A percentile compares a stretch with the other conserved stretches of the same genome.
These are phyloP conservation scores for Lycopodina hypogea DNA, from an alignment of 37 sponge, comb jelly and placozoan species.

Conservation along the genomic window DNA sequence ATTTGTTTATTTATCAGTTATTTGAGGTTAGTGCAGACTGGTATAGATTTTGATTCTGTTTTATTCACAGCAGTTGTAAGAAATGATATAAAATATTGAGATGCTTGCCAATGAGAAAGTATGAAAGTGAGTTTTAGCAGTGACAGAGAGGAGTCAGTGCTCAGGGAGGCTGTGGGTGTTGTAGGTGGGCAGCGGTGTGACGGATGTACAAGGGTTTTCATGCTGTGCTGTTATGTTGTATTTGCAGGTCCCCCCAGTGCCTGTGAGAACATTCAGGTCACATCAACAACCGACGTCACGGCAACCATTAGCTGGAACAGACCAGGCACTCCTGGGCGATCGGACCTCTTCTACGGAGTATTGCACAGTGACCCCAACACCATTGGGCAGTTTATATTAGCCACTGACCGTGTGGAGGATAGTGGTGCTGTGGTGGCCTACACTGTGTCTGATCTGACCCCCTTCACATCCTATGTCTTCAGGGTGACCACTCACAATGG, in stretches of 20 bases:
- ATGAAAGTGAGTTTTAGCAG: too few species aligned
- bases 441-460: background rate
- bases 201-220: background rate
- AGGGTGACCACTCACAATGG: conserved; percentile 26
- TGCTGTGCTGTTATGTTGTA: background rate
- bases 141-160: too few species aligned
- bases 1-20: too few species aligned
- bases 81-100: too few species aligned
- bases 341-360: conserved; percentile 20
- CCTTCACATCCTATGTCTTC: background rate
- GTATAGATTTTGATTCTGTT: too few species aligned
- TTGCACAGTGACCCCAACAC: conserved; percentile 8
- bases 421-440: background rate
- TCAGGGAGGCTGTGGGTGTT: too few species aligned
- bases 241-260: conserved; percentile 6
- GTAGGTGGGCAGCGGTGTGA: too few species aligned
- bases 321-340: background rate
- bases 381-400: background rate
- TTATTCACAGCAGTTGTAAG: too few species aligned
- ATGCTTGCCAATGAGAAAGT: too few species aligned
- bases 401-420: background rate
- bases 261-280: background rate
- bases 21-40: too few species aligned
- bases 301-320: background rate
- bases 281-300: background rate